Evolutionary conservation across 92 coral and sea anemone species (phyloP), one percentile per base, ranked within the genome.

Genomic region (Phenganax marumi): DNA sequence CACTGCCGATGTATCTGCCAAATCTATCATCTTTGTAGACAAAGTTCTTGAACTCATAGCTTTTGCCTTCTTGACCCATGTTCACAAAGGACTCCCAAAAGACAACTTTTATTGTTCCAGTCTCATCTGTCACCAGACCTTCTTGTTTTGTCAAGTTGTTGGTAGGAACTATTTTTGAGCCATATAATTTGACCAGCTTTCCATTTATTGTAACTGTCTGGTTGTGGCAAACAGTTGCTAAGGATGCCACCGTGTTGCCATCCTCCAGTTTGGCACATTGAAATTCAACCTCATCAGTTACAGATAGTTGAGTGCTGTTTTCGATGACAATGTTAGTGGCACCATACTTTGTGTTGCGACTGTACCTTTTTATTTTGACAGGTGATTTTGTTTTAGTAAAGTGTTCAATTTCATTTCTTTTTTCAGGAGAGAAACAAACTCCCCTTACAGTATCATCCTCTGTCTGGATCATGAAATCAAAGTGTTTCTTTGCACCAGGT

Each of bases 391-490:
- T 14, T 21, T 56, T 56, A 21, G 63, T 21, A 21, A 56, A 56
- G 22, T 56, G 17, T 21, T 56, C 63, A 56, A 56, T 56, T 56
- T 56, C 63, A 56, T 21, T 56, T 56, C 22, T 1, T 21, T 21
- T 56, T 56, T 56, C 63, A 14, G 17, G 63, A 21, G 63, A 56
- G 22, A 56, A 56, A 3, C n/a, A 56, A 14, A 56, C 63, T 21
- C 63, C 63, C 22, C 63, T 56, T 56, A 56, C 63, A 14, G 22
- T 14, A 56, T 56, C 63, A 21, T 56, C 63, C 22, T 56, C 63
- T 56, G 63, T 56, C 22, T 56, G 63, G 63, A 56, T 21, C 63
- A 56, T 21, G 63, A 56, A 56, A 21, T 56, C 63, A 56, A 56
- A 56, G 63, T 56, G 22, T 56, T 56, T 56, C 22, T 56, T 56